These are phyloP conservation scores for Hiodon alosoides DNA, from an alignment of 2,113 vertebrate species.

Conservation along the genomic window DNA sequence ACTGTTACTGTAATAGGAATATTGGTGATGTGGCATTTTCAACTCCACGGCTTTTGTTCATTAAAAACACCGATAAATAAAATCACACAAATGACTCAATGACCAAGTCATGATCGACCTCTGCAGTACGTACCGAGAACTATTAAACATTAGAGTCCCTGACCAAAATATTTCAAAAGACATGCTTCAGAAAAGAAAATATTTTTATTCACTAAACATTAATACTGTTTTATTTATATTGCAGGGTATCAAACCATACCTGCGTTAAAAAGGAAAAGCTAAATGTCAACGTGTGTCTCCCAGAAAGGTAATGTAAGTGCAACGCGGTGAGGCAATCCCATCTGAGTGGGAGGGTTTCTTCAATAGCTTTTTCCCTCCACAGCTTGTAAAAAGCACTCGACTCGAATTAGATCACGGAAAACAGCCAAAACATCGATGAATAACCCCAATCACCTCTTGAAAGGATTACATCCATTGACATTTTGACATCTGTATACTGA, in stretches of 20 bases:
- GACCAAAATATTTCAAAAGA: too few relatives aligned
- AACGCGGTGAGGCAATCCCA: conserved; percentile 27
- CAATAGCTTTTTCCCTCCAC: conserved; percentile 44
- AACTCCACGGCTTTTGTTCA: too few relatives aligned
- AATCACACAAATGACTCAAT: too few relatives aligned
- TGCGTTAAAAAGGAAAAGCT: conserved; percentile 18
- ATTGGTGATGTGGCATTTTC: too few relatives aligned
- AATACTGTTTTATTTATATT: conserved; percentile 22
- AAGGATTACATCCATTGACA: conserved; percentile 70
- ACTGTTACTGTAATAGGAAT: too few relatives aligned
- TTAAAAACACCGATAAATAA: too few relatives aligned
- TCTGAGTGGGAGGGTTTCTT: conserved; percentile 29
- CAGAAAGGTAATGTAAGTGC: conserved; percentile 25
- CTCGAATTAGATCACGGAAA: conserved; percentile 57
- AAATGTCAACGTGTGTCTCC: conserved; percentile 32
- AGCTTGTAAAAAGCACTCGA: conserved; percentile 62
- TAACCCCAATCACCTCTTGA: conserved; percentile 65
- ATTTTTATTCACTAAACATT: too few relatives aligned
- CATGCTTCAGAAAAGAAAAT: too few relatives aligned
- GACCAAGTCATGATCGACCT: too few relatives aligned
- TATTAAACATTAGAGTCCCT: too few relatives aligned
- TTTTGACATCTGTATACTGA: conserved; percentile 66
- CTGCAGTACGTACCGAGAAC: too few relatives aligned
- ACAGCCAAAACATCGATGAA: conserved; percentile 53
- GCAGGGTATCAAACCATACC: conserved; percentile 25